These are phyloP conservation scores for Podiceps cristatus DNA, from an alignment of 2,113 vertebrate species.

Conservation along the genomic window DNA sequence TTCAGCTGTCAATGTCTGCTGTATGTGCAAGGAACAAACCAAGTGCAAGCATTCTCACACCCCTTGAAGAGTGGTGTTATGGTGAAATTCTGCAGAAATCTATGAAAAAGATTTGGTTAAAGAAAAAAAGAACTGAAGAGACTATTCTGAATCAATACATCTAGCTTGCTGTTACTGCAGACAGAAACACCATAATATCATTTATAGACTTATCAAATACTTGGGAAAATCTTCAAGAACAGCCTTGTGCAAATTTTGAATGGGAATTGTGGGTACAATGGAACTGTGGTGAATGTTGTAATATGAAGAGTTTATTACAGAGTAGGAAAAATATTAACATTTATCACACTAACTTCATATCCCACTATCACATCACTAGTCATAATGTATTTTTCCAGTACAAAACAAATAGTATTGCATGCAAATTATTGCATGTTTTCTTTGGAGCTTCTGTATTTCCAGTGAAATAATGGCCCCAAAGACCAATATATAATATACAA, in stretches of 20 bases:
- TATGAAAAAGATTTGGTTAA: neutral
- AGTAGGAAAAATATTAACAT: neutral
- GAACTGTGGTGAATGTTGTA: neutral
- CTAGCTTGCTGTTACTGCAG: neutral
- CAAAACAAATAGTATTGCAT: too few species aligned
- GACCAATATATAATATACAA: neutral
- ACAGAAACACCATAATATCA: fast-evolving
- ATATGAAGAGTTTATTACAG: neutral
- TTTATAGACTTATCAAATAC: neutral
- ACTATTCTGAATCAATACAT: neutral
- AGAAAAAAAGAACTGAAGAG: neutral
- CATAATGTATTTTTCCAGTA: neutral
- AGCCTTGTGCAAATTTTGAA: neutral
- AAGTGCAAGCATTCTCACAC: neutral
- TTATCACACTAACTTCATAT: neutral
- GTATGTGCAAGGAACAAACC: neutral
- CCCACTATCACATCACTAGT: too few species aligned
- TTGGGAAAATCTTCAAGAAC: neutral
- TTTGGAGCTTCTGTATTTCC: neutral
- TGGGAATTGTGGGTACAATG: neutral
- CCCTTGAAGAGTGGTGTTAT: neutral
- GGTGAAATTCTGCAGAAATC: neutral
- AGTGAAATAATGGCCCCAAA: neutral
- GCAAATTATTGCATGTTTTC: neutral
- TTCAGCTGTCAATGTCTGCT: neutral